Percentiles rank a stretch among this genome's conserved stretches.
Conservation (phyloP, 1,140 invertebrate genomes). For the Calephelis nemesis region DNA sequence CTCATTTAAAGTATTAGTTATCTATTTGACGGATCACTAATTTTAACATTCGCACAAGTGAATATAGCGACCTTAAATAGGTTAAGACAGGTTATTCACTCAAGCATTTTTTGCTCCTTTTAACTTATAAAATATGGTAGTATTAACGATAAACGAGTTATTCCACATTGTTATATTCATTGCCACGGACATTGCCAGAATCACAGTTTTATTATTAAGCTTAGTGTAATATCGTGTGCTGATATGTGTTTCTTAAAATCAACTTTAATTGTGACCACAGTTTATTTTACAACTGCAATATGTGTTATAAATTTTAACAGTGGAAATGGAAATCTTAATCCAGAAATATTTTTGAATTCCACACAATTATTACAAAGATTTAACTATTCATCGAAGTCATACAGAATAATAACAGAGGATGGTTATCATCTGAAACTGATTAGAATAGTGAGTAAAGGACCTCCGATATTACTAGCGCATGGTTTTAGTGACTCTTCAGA, state of each 20-base stretch:
- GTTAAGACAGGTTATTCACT: too few relatives aligned
- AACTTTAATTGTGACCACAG: too few relatives aligned
- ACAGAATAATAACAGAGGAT: conserved; percentile 43
- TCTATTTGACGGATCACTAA: too few relatives aligned
- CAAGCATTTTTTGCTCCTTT: too few relatives aligned
- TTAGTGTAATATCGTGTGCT: not conserved
- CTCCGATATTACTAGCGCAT: conserved; percentile 58
- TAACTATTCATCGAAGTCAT: not conserved
- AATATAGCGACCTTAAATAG: too few relatives aligned
- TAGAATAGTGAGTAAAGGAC: conserved; percentile 50
- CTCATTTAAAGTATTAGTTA: too few relatives aligned
- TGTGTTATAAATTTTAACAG: not conserved
- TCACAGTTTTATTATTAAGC: not conserved
- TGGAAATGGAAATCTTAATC: not conserved
- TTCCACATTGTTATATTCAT: not conserved
- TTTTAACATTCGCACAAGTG: too few relatives aligned
- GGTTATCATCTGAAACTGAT: conserved; percentile 53
- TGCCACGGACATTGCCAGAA: not conserved
- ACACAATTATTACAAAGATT: not conserved
- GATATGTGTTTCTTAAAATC: not conserved
- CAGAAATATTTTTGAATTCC: not conserved
- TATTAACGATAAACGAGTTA: not conserved
- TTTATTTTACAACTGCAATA: not conserved
- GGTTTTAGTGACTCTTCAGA: conserved; percentile 64
- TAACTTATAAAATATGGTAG: too few relatives aligned